A percentile compares a stretch with the other conserved stretches of the same genome.
Evolutionary conservation across 2,797 vertebrate genomes (phyloP).

Genomic region (Dendrocincla tyrannina): DNA sequence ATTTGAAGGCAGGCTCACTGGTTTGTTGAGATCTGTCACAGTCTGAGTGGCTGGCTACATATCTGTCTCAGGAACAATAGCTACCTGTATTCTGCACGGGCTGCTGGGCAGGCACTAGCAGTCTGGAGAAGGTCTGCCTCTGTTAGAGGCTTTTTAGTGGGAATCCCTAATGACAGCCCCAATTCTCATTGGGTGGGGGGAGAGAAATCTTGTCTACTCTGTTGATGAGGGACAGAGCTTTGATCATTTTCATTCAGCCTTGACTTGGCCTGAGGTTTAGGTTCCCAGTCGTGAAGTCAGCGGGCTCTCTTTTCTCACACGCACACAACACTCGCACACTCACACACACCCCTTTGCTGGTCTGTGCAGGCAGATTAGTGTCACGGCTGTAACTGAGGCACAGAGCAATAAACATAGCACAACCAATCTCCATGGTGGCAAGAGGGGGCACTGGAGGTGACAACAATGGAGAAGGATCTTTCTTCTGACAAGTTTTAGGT

Average conservation of each 20-base stretch:
- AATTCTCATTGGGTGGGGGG: conserved; percentile 60
- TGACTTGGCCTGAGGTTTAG: conserved; percentile 78
- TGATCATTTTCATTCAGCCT: conserved; percentile 78
- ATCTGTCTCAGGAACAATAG: conserved; percentile 85
- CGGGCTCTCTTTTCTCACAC: conserved; percentile 20
- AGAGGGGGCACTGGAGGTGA: conserved; percentile 72
- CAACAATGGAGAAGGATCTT: conserved; percentile 70
- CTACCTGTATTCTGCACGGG: conserved; percentile 82
- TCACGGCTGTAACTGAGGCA: conserved; percentile 75
- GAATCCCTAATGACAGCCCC: conserved; percentile 77
- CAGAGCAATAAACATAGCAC: conserved; percentile 67
- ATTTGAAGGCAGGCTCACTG: conserved; percentile 79
- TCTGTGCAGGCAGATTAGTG: conserved; percentile 73
- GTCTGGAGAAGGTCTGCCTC: conserved; percentile 77
- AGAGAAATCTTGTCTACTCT: conserved; percentile 58
- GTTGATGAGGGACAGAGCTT: conserved; percentile 78
- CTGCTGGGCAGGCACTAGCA: conserved; percentile 77
- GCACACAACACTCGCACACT: neutral
- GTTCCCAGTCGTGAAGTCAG: conserved; percentile 74
- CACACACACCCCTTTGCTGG: conserved; percentile 40
- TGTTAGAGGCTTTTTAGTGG: conserved; percentile 73
- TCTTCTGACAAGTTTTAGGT: conserved; percentile 78
- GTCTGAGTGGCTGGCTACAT: conserved; percentile 83
- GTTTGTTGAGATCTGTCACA: conserved; percentile 84
- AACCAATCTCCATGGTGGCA: conserved; percentile 74